Conservation (phyloP, 2,113 vertebrate genomes). For the Platichthys stellatus region DNA sequence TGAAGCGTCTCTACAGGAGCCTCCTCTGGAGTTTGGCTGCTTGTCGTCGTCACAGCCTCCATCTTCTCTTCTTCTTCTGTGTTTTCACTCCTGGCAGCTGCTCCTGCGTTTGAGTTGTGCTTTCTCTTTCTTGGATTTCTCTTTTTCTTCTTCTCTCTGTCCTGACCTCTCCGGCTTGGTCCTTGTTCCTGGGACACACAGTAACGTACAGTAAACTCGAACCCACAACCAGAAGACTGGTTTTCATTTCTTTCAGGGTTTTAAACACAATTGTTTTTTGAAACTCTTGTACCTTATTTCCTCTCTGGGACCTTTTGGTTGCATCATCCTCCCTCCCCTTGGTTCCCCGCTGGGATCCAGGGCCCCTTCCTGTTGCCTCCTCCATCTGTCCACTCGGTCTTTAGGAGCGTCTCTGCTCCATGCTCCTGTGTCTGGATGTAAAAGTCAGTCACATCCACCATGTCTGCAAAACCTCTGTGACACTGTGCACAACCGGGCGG, state of each 20-base stretch:
- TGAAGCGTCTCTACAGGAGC: not conserved
- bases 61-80: not conserved
- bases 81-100: constrained; percentile 1
- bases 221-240: too few relatives aligned
- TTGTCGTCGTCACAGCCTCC: not conserved
- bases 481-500: too few relatives aligned
- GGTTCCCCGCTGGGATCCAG: not conserved
- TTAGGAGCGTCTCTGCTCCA: not conserved
- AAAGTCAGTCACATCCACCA: not conserved
- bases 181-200: constrained; percentile 40
- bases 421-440: constrained; percentile 1
- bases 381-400: constrained; percentile 45
- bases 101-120: not conserved
- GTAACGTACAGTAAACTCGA: too few relatives aligned
- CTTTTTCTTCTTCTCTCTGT: constrained; percentile 38
- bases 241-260: too few relatives aligned
- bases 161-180: not conserved
- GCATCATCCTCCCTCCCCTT: not conserved
- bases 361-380: not conserved
- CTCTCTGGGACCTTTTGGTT: constrained; percentile 18
- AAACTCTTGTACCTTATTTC: constrained; percentile 28
- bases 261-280: too few relatives aligned
- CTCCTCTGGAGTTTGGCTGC: constrained; percentile 17
- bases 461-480: too few relatives aligned
- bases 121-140: constrained; percentile 35